Conservation (phyloP, 2,888 invertebrate genomes). For the Odiellus spinosus region DNA sequence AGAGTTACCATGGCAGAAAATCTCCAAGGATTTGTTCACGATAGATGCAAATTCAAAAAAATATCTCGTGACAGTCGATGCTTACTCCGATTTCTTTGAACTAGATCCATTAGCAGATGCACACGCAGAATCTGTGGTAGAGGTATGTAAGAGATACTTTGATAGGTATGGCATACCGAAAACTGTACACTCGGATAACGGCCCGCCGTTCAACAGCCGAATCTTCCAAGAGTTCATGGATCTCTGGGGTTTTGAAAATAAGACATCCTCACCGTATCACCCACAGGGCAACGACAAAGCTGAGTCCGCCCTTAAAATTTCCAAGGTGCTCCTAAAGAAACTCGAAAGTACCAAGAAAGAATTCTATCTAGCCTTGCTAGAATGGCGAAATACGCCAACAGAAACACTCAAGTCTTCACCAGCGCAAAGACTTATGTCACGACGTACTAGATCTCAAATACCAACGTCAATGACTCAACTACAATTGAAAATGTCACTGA, state of each 20-base stretch:
- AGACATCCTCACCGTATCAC: conserved; percentile 1
- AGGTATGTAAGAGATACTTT: conserved; percentile 2
- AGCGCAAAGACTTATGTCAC: background rate
- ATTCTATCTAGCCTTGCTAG: conserved; percentile 3
- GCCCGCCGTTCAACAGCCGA: conserved; percentile 2
- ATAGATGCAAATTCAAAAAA: background rate
- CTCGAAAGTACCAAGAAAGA: conserved; percentile 1
- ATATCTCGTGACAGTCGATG: conserved; percentile 3
- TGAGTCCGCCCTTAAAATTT: background rate
- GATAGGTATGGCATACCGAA: conserved; percentile 5
- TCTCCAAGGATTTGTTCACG: conserved; percentile 3
- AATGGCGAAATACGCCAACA: background rate
- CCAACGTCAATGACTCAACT: background rate
- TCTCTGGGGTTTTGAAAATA: conserved; percentile 1
- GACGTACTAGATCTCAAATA: background rate
- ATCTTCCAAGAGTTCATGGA: background rate
- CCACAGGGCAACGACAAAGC: conserved; percentile 3
- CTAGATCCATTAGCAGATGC: background rate
- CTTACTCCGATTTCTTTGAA: conserved; percentile 5
- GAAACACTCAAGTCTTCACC: background rate
- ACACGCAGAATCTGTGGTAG: conserved; percentile 2
- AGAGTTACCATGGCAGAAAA: conserved; percentile 5
- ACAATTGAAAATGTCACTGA: background rate
- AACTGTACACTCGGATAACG: background rate
- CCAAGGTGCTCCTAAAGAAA: conserved; percentile 3